Evolutionary conservation across 1,140 invertebrate genomes (phyloP), one percentile per base, ranked within the genome.

Genomic region (Monomorium pharaonis): DNA sequence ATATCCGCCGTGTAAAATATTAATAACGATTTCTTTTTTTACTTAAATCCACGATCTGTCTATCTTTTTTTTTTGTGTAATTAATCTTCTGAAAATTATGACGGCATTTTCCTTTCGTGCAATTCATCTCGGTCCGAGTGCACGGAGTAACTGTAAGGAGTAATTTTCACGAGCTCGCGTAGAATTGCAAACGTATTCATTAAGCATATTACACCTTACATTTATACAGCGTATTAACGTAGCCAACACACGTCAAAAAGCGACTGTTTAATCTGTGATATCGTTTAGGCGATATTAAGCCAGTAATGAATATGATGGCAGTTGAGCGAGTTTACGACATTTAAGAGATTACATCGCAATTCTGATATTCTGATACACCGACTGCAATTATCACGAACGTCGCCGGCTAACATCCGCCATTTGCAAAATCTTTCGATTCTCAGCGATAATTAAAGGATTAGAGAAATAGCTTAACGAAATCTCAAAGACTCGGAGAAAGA

Each of bases 361-460:
- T 80, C 62, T 69, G 62, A 56, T 80, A 60, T 65, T 30, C n/a
- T 47, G 63, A 78, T 72, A 37, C n/a, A 44, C 49, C 12, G 21
- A 74, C 14, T 70, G 21, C 21, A 54, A 83, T 72, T 58, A 58
- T 83, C 51, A 47, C 12, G n/a, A 33, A 58, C 58, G 27, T 58
- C 24, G 65, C 30, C 42, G 49, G 65, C 24, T 16, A 7, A 67
- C 37, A 42, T 21, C 21, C 18, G 33, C 18, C 33, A 69, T 69
- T 67, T 21, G 33, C 9, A 16, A 51, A 54, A 60, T 77, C 4
- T 30, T 18, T 49, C 24, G 47, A 62, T 24, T 7, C 42, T 30
- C 18, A 30, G 16, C 9, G 10, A 33, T 74, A 37, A 56, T 37
- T 54, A 16, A 56, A 16, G 9, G 4, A 42, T 62, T 44, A 30